Percentiles rank a stretch among this genome's conserved stretches.
Conservation (phyloP, 2,888 invertebrate genomes). For the Cryptus armator region DNA sequence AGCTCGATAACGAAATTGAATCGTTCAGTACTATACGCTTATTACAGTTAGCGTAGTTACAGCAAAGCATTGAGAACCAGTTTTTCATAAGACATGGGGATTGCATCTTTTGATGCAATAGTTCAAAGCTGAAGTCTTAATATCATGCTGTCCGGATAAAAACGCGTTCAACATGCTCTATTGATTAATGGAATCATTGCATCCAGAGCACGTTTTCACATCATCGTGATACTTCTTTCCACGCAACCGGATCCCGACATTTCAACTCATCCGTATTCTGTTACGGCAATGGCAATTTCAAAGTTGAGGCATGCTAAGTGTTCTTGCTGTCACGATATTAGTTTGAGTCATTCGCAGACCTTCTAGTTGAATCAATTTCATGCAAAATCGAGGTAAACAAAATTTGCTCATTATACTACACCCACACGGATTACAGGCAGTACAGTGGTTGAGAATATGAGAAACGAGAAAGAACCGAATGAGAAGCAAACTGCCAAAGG, state of each 20-base stretch:
- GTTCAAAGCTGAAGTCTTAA: too few relatives aligned
- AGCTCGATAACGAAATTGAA: constrained; percentile 20
- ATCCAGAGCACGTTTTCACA: neutral
- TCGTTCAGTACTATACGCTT: neutral
- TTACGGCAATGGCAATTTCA: neutral
- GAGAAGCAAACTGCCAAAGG: neutral
- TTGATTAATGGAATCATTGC: neutral
- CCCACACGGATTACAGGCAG: neutral
- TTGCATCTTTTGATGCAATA: too few relatives aligned
- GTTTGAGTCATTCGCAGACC: neutral
- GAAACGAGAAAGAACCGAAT: neutral
- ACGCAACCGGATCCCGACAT: neutral
- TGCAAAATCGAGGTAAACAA: constrained; percentile 1
- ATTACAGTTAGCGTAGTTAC: neutral
- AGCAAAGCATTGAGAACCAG: neutral
- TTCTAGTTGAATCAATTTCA: constrained; percentile 6
- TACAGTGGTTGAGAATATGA: neutral
- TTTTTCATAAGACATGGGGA: neutral
- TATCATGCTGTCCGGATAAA: too few relatives aligned
- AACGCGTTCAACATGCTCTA: too few relatives aligned
- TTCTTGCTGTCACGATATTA: neutral
- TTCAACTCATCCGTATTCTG: neutral
- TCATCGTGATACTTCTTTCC: constrained; percentile 18
- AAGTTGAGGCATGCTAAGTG: neutral
- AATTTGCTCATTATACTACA: neutral